phyloP scores from a whole-genome alignment of 2,113 vertebrate genomes.

The Cyphomyrus discorhynchus region DNA sequence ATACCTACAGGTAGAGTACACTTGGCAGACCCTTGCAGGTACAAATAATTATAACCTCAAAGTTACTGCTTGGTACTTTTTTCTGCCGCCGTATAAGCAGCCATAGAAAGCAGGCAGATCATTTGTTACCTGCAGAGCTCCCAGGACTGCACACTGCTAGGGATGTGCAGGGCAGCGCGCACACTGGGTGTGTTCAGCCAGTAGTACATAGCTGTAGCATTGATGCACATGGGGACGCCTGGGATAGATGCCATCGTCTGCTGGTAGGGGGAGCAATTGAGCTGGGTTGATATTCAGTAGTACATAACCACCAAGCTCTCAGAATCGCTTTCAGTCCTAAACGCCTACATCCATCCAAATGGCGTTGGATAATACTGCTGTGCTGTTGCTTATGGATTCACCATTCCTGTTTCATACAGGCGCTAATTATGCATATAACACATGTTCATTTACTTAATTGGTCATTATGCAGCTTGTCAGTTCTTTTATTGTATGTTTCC shows the following conservation, averaged over 20 bases:
- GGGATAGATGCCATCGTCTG: slow-evolving; percentile 22
- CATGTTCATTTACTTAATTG: neutral
- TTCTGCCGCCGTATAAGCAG: neutral
- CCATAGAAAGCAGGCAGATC: neutral
- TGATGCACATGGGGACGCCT: slow-evolving; percentile 27
- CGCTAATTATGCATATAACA: neutral
- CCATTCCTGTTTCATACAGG: neutral
- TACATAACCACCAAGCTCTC: neutral
- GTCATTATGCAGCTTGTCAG: neutral
- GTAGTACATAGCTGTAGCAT: slow-evolving; percentile 28
- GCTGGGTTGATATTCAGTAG: neutral
- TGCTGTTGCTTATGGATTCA: neutral
- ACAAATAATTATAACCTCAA: neutral
- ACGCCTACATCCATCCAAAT: neutral
- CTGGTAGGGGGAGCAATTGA: neutral
- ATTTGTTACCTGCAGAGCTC: slow-evolving; percentile 33
- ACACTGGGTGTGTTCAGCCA: slow-evolving; percentile 30
- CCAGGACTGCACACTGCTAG: slow-evolving; percentile 30
- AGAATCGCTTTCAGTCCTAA: neutral
- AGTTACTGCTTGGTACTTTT: neutral
- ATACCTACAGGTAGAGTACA: neutral
- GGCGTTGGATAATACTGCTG: neutral
- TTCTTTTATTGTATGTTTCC: neutral
- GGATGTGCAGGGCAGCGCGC: slow-evolving; percentile 29
- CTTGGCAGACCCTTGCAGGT: neutral